Evolutionary conservation across 2,113 vertebrate species (phyloP), one percentile per base, ranked within the genome.

Genomic region (Gnathonemus echidnorhynchus): DNA sequence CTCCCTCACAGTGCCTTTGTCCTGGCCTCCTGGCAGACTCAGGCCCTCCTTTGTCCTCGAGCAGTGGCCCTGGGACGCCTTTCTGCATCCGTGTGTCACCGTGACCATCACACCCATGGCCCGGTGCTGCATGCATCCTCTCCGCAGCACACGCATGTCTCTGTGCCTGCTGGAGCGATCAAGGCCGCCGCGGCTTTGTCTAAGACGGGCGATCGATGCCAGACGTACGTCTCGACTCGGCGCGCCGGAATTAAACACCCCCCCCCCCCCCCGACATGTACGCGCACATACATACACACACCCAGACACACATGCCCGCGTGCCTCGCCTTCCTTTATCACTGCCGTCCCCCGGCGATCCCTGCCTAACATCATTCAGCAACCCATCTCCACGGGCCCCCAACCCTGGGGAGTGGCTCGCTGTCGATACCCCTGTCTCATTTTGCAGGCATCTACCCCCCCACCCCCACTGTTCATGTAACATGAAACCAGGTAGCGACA

Each of bases 321-420:
- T 27, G 42, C 70, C 0, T 42, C 31, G 74, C 84, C 84, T 31
- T 35, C 45, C 66, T 87, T 90, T 90, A 70, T 87, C 46, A 45
- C 89, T 1, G 56, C 10, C 24, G 39, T 80, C 83, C 21, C 21
- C 42, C 8, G 8, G 83, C 53, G 17, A 35, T 52, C 62, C 66
- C 85, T 90, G 45, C 46, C 48, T 35, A 31, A 87, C 89, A 89
- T 90, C 89, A 89, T 86, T 90, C 89, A 70, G 48, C 87, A 90
- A 56, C 85, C 84, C 56, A 15, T n/a, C 90, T 50, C 77, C 90
- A 3, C 52, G 42, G 58, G 58, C 70, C 89, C 62, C 1, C 27
- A 27, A 70, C n/a, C 62, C n/a, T 85, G 24, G 89, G 89, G 19
- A 90, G 35, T 74, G 48, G 9, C 66, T 90, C 31, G 58, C 89